Percentiles rank a stretch among this genome's conserved stretches.
These are phyloP conservation scores for Sandelia bainsii DNA, from an alignment of 2,797 vertebrate species.

Conservation along the genomic window DNA sequence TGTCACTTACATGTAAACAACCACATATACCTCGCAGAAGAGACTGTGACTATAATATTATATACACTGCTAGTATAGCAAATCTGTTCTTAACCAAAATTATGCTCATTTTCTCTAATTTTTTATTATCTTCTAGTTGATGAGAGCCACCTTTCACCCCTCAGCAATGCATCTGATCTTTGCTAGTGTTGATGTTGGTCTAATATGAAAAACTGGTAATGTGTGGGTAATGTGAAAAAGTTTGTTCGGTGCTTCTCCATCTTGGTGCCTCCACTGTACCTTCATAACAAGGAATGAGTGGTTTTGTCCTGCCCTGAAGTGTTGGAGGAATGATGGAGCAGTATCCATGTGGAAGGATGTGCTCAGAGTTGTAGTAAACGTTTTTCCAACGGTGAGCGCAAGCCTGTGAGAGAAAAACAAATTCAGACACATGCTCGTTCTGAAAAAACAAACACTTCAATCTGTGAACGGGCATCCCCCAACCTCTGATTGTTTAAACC, in stretches of 20 bases:
- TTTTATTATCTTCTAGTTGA: too few species aligned
- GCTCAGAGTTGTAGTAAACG: constrained; percentile 92
- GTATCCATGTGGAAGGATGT: constrained; percentile 96
- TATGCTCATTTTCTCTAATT: neutral
- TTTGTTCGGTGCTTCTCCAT: neutral
- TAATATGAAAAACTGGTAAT: neutral
- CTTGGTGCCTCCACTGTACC: constrained; percentile 83
- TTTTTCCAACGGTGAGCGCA: constrained; percentile 99
- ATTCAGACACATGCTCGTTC: constrained; percentile 32
- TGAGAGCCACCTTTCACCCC: neutral
- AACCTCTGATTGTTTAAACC: constrained; percentile 38
- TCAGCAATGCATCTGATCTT: neutral
- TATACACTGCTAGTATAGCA: neutral
- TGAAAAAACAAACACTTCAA: constrained; percentile 53
- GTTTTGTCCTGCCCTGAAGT: constrained; percentile 88
- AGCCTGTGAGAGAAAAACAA: constrained; percentile 82
- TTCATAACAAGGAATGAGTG: constrained; percentile 96
- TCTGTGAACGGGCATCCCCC: constrained; percentile 23
- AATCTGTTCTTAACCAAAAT: neutral
- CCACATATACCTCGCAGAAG: too few species aligned
- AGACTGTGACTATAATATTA: too few species aligned
- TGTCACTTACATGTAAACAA: too few species aligned
- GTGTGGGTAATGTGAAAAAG: neutral
- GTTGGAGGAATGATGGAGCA: constrained; percentile 93
- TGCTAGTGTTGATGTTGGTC: neutral